These are phyloP conservation scores for Saccostrea cuccullata DNA, from an alignment of 1,140 invertebrate genomes.

Conservation along the genomic window DNA sequence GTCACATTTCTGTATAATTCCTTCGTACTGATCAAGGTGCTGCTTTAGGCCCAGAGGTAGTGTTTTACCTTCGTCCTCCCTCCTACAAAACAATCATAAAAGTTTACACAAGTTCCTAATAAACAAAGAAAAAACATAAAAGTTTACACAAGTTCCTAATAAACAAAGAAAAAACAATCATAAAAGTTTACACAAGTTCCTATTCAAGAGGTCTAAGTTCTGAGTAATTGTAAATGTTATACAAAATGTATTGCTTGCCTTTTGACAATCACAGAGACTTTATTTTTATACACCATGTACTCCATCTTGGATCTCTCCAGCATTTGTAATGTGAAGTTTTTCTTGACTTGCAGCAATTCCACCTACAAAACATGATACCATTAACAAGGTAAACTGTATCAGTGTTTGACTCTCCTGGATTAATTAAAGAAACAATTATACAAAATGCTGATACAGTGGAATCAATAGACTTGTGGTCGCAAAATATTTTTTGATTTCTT, in stretches of 20 bases:
- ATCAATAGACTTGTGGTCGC: no score
- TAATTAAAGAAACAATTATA: no score
- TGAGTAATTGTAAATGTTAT: no score
- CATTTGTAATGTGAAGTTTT: constrained; percentile 47
- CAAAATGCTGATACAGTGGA: no score
- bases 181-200: no score
- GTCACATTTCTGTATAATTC: constrained; percentile 50
- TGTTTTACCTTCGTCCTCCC: constrained; percentile 52
- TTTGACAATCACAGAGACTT: constrained; percentile 51
- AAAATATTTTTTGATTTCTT: no score
- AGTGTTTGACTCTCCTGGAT: no score
- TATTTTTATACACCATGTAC: constrained; percentile 53
- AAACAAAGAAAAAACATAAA: no score
- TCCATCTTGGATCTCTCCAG: constrained; percentile 59
- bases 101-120: not conserved
- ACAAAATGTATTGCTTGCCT: constrained; percentile 47
- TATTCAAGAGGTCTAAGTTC: no score
- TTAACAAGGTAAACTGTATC: not conserved
- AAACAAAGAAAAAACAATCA: no score
- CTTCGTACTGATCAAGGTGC: constrained; percentile 47
- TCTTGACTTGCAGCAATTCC: constrained; percentile 55
- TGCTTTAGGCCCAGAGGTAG: constrained; percentile 48
- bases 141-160: no score
- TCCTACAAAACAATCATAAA: constrained; percentile 44
- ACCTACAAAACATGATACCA: constrained; percentile 23